Base-by-base conservation (phyloP, 1,140 invertebrate genomes). In the Pomacea maculata region DNA sequence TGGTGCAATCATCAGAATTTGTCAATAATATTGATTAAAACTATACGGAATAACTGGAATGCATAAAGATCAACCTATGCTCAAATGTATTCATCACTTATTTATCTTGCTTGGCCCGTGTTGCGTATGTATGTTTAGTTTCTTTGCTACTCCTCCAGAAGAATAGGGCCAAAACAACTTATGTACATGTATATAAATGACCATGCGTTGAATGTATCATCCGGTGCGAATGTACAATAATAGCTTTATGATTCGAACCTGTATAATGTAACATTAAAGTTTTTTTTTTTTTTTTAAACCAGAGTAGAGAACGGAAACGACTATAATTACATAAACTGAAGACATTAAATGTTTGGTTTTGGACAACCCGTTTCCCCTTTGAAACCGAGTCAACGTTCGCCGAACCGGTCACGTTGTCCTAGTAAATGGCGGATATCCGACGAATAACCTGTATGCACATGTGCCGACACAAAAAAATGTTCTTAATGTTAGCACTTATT, bases 351-450 rank as follows among this genome's bases (percentile, higher is more conserved):
- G 25, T 54, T 45, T 45, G 14, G 73, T 14, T 45, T 11, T 52
- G 21, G 65, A 68, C 34, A 54, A 19, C 61, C 29, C 64, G 34
- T 45, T 45, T 45, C 29, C 52, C 34, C n/a, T 34, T 12, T n/a
- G 6, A 17, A 21, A 78, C 9, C 45, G 77, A 52, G 61, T n/a
- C 63, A 67, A 19, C 34, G 12, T 21, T 11, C 14, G 1, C 65
- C n/a, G 19, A 71, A 45, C 11, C 70, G 54, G 34, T 79, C 45
- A 68, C 34, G 9, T 34, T 54, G 19, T 72, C 21, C 71, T 70
- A 25, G 45, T 73, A 19, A 65, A 21, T 19, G 82, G 78, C 82
- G 82, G 82, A 83, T 83, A 80, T 83, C 79, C 82, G 82, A 80
- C 79, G 64, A 25, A 77, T 64, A 54, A 75, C 82, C 7, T 25